Percentiles rank a stretch among this genome's conserved stretches.
Conservation (phyloP, 1,140 invertebrate genomes). For the Heliconius eleuchia region DNA sequence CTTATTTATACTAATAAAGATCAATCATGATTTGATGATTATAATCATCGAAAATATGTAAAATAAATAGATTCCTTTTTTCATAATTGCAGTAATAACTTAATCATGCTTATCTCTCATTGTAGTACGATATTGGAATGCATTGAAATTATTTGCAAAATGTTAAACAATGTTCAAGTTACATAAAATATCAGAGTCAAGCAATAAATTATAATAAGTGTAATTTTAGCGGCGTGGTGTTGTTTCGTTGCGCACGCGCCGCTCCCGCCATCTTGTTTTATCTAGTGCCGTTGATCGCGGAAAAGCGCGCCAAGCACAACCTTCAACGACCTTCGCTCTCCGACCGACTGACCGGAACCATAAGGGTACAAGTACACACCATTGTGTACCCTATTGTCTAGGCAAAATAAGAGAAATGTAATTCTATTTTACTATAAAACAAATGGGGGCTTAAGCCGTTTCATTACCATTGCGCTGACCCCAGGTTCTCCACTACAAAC, state of each 20-base stretch:
- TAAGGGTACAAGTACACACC: conserved; percentile 45
- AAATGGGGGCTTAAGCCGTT: not conserved
- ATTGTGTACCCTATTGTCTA: conserved; percentile 3
- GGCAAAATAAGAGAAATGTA: not conserved
- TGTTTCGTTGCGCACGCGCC: conserved; percentile 74
- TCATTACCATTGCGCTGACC: not conserved
- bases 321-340: conserved; percentile 80
- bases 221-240: conserved; percentile 55
- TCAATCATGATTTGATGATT: too few relatives aligned
- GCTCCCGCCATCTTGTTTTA: conserved; percentile 77
- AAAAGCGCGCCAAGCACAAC: conserved; percentile 75
- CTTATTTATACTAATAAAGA: too few relatives aligned
- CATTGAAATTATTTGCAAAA: conserved; percentile 15
- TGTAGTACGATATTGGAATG: conserved; percentile 5
- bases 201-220: conserved; percentile 30
- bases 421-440: not conserved
- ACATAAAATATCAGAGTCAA: conserved; percentile 26
- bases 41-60: too few relatives aligned
- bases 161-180: conserved; percentile 23
- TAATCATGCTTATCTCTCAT: not conserved
- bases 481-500: conserved; percentile 57
- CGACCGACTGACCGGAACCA: conserved; percentile 56
- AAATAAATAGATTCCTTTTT: not conserved
- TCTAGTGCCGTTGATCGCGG: conserved; percentile 79
- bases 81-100: not conserved